Evolutionary conservation across 2,888 invertebrate species (phyloP).

Genomic region (Gasteruption jaculator): DNA sequence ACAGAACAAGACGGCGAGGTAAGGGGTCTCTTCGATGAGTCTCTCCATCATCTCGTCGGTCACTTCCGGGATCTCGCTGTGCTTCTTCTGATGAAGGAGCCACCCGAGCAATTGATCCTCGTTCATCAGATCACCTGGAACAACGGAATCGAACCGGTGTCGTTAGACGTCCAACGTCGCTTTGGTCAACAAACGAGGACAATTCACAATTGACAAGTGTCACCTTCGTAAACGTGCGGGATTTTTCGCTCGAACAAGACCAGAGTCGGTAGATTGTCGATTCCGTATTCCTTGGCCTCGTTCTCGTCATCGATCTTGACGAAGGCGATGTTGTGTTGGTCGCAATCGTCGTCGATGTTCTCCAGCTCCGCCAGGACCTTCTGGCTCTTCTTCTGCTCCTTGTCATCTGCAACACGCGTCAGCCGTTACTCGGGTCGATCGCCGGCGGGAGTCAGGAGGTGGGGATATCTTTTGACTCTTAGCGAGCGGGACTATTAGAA

Average conservation of each 20-base stretch:
- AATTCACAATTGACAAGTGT: conserved; percentile 6
- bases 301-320: conserved; percentile 86
- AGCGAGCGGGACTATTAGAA: no score
- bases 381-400: conserved; percentile 85
- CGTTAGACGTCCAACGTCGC: not conserved
- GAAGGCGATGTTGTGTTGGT: conserved; percentile 86
- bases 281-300: conserved; percentile 86
- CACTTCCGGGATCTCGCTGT: conserved; percentile 86
- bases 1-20: conserved; percentile 89
- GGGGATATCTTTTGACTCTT: no score
- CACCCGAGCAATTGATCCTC: conserved; percentile 87
- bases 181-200: not conserved
- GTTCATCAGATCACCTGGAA: conserved; percentile 77
- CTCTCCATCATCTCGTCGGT: conserved; percentile 93
- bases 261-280: conserved; percentile 77
- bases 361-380: conserved; percentile 79
- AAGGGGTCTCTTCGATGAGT: conserved; percentile 73
- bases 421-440: not conserved
- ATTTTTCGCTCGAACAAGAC: conserved; percentile 67
- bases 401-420: conserved; percentile 67
- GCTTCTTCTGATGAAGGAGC: conserved; percentile 85
- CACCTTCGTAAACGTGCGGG: conserved; percentile 61
- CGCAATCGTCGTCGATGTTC: conserved; percentile 91
- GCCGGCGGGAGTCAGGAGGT: not conserved
- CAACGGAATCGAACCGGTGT: not conserved